These are phyloP conservation scores for Eilema griseolum DNA, from an alignment of 2,888 invertebrate species.

Conservation along the genomic window DNA sequence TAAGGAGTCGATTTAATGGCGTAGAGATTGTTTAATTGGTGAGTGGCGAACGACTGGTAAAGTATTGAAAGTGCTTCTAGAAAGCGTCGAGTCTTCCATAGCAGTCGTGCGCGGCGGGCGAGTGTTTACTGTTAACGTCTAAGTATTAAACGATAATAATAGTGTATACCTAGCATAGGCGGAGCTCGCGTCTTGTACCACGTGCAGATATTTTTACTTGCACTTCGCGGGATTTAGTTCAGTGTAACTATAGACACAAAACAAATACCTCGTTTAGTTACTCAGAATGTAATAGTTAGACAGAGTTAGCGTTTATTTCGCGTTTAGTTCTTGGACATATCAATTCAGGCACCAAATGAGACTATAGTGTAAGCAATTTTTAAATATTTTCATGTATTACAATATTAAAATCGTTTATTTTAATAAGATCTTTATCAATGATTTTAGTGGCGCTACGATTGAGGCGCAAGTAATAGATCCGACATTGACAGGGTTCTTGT, in stretches of 20 bases:
- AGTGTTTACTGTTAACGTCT: constrained; percentile 80
- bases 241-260: constrained; percentile 80
- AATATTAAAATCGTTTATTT: constrained; percentile 52
- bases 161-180: constrained; percentile 83
- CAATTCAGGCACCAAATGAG: constrained; percentile 86
- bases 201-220: constrained; percentile 71
- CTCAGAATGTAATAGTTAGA: constrained; percentile 79
- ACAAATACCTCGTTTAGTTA: constrained; percentile 86
- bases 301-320: constrained; percentile 80
- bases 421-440: constrained; percentile 59
- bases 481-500: constrained; percentile 58
- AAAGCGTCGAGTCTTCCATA: constrained; percentile 87
- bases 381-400: constrained; percentile 69
- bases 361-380: constrained; percentile 82
- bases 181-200: constrained; percentile 69
- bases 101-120: constrained; percentile 80
- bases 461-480: constrained; percentile 30
- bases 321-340: constrained; percentile 85
- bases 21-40: constrained; percentile 74
- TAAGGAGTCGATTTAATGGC: constrained; percentile 81
- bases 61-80: constrained; percentile 84
- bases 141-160: constrained; percentile 87
- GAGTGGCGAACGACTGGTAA: constrained; percentile 81
- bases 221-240: constrained; percentile 76
- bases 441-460: constrained; percentile 35